These are phyloP conservation scores for Telmatherina bonti DNA, from an alignment of 2,797 vertebrate genomes.

Conservation along the genomic window DNA sequence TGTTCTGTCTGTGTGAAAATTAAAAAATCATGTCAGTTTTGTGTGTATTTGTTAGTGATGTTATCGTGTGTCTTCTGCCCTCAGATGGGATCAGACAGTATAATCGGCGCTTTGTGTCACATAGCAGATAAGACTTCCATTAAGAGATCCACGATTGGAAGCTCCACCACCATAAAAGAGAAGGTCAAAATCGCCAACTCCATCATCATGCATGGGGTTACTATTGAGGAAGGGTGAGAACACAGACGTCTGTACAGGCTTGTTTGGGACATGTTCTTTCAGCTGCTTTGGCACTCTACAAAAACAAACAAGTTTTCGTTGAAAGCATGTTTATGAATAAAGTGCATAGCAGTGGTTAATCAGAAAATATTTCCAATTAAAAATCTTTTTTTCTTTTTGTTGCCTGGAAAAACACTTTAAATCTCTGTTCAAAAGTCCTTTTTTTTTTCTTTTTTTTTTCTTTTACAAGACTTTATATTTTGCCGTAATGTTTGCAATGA, in stretches of 20 bases:
- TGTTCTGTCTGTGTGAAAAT: neutral
- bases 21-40: neutral
- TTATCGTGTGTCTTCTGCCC: constrained; percentile 8
- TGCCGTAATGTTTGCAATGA: neutral
- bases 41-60: neutral
- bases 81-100: constrained; percentile 93
- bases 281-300: constrained; percentile 16
- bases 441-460: too few relatives aligned
- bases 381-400: neutral
- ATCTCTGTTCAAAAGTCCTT: neutral
- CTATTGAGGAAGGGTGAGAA: constrained; percentile 94
- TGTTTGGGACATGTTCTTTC: constrained; percentile 25
- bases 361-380: constrained; percentile 30
- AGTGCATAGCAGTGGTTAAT: constrained; percentile 16
- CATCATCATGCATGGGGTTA: constrained; percentile 97
- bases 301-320: constrained; percentile 11
- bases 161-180: constrained; percentile 87
- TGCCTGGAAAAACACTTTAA: constrained; percentile 8
- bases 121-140: constrained; percentile 94
- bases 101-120: constrained; percentile 90
- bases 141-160: constrained; percentile 91
- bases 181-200: constrained; percentile 94
- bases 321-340: constrained; percentile 40
- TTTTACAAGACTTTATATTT: neutral
- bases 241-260: constrained; percentile 29